These are phyloP conservation scores for Eilema caniola DNA, from an alignment of 2,888 invertebrate genomes.

Conservation along the genomic window DNA sequence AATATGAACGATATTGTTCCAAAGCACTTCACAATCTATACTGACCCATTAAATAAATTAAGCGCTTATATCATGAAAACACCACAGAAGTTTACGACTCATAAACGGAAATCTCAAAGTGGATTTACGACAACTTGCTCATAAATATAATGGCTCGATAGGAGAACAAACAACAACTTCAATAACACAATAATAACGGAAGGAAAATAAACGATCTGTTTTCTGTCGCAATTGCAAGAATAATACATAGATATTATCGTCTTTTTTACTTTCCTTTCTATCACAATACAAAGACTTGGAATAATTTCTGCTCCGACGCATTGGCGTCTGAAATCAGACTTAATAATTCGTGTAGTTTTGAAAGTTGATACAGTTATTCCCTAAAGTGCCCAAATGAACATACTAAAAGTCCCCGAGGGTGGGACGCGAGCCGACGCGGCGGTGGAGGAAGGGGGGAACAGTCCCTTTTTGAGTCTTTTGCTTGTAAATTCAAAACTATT, in stretches of 20 bases:
- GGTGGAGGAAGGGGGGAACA: too few relatives aligned
- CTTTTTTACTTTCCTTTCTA: background rate
- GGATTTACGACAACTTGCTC: constrained; percentile 17
- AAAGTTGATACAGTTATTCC: too few relatives aligned
- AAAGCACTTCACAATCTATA: constrained; percentile 2
- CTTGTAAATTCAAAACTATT: too few relatives aligned
- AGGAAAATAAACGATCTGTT: background rate
- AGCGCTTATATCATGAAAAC: constrained; percentile 8
- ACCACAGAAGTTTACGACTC: constrained; percentile 15
- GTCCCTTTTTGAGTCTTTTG: too few relatives aligned
- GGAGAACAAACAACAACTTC: constrained; percentile 10
- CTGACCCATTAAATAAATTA: background rate
- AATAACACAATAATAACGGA: constrained; percentile 3
- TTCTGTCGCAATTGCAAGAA: background rate
- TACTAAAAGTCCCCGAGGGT: too few relatives aligned
- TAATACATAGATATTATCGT: background rate
- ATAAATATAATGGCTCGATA: constrained; percentile 17
- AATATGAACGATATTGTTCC: background rate
- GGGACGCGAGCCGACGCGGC: too few relatives aligned
- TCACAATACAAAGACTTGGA: background rate
- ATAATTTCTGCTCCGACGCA: background rate
- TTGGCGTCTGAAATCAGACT: too few relatives aligned
- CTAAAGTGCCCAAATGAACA: too few relatives aligned
- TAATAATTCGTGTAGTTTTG: too few relatives aligned
- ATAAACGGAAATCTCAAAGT: constrained; percentile 18